Conservation (phyloP, 2,888 invertebrate genomes). For the Trichogramma dendrolimi region DNA sequence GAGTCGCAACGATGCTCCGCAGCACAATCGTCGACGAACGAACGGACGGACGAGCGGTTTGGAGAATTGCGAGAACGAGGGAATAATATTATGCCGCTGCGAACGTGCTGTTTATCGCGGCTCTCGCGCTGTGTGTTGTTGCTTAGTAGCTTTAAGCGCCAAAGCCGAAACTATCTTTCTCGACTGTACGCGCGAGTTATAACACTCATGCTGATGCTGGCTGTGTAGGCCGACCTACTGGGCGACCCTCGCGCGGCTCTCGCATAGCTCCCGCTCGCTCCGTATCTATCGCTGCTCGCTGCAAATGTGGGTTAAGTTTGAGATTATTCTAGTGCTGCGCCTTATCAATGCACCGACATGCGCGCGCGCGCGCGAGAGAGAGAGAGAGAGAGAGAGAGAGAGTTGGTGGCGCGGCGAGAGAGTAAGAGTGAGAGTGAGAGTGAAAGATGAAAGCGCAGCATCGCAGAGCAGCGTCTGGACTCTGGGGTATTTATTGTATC, state of each 20-base stretch:
- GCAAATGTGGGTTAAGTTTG: constrained; percentile 16
- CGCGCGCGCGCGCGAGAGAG: too few species aligned
- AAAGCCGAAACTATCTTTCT: neutral
- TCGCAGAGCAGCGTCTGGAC: too few species aligned
- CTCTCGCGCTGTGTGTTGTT: neutral
- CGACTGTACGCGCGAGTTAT: neutral
- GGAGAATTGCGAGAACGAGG: neutral
- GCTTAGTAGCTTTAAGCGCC: too few species aligned
- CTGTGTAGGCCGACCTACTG: neutral
- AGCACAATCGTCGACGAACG: too few species aligned
- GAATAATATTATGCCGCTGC: neutral
- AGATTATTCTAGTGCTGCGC: constrained; percentile 6
- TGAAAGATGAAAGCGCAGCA: too few species aligned
- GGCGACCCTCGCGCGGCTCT: constrained; percentile 1
- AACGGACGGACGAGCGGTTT: too few species aligned
- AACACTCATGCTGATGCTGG: neutral
- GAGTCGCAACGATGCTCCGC: too few species aligned
- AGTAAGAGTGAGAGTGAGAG: too few species aligned
- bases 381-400: too few species aligned
- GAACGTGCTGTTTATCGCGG: neutral
- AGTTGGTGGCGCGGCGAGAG: too few species aligned
- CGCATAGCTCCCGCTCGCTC: neutral
- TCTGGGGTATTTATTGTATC: too few species aligned
- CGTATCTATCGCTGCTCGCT: neutral
- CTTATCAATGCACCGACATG: neutral